A percentile compares a stretch with the other conserved stretches of the same genome.
phyloP scores from a whole-genome alignment of 2,797 vertebrate genomes.

The Pipistrellus pygmaeus region DNA sequence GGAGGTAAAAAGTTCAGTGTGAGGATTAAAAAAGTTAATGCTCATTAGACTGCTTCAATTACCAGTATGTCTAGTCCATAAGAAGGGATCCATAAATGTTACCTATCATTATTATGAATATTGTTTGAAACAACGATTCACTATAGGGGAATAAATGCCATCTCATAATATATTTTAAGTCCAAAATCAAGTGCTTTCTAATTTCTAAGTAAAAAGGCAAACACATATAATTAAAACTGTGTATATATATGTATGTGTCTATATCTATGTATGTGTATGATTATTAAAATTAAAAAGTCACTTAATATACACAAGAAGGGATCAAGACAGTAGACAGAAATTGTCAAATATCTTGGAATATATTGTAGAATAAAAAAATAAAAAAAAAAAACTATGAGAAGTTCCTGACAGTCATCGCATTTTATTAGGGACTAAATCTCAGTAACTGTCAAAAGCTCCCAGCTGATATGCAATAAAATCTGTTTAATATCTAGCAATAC shows the following conservation, averaged over 20 bases:
- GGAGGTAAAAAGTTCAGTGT: not conserved
- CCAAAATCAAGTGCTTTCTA: not conserved
- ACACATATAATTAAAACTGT: not conserved
- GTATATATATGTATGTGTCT: not conserved
- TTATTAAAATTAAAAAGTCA: constrained; percentile 8
- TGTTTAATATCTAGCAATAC: constrained; percentile 42
- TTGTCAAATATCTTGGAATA: not conserved
- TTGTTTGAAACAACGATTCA: not conserved
- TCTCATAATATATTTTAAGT: not conserved
- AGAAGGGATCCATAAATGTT: not conserved
- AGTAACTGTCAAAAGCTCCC: not conserved
- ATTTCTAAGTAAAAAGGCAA: constrained; percentile 19
- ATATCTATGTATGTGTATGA: not conserved
- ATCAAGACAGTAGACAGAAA: constrained; percentile 24
- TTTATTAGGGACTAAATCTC: constrained; percentile 37
- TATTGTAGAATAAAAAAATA: not conserved
- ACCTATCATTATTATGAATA: not conserved
- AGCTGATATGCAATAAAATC: constrained; percentile 38
- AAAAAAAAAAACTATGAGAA: constrained; percentile 2
- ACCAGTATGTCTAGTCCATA: not conserved
- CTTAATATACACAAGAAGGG: not conserved
- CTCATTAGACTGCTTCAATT: not conserved
- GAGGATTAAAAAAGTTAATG: not conserved
- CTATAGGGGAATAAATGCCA: not conserved
- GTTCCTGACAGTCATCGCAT: not conserved